Base-by-base conservation (phyloP, 2,113 vertebrate genomes). In the Ranitomeya variabilis region DNA sequence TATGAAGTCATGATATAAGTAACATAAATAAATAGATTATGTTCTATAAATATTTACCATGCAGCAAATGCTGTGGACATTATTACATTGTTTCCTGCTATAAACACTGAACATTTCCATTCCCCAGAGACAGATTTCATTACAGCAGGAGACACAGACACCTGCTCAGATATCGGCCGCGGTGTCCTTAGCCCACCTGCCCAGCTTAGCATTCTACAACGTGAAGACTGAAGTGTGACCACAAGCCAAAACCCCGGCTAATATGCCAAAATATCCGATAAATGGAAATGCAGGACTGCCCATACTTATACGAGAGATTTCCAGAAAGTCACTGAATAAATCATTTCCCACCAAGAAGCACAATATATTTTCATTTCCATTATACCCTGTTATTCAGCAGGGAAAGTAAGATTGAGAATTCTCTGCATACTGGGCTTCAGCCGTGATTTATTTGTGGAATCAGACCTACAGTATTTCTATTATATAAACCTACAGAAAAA, bases 291-390 rank as follows among this genome's bases (percentile, higher is more conserved):
- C 51, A 52, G 60, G 80, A 37, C 80, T 77, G 71, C 87, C 71
- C 71, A 83, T 52, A 83, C 71, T 88, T 52, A 83, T 83, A 69
- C 60, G 19, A 79, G 37, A 83, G 64, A 83, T 88, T 88, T 83
- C 66, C 80, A 76, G 80, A 67, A 84, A 84, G 51, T 54, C 37
- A 45, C 71, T 84, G 81, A 89, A 89, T 89, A 89, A 88, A 89
- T 89, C 81, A 84, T 89, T 84, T 84, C 60, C 73, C 76, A 77
- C 71, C 73, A 89, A 84, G 71, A 84, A 60, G 86, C 86, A 66
- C 80, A 84, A 89, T 84, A 79, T 60, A 84, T 89, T 89, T 89
- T 88, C 80, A 88, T 88, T 83, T 88, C 77, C 73, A 89, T 89
- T 89, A 84, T 18, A 84, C 87, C 77, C 37, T 59, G 69, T 37